phyloP scores from a whole-genome alignment of 2,113 vertebrate genomes.

The Poeciliopsis turrubarensis region DNA sequence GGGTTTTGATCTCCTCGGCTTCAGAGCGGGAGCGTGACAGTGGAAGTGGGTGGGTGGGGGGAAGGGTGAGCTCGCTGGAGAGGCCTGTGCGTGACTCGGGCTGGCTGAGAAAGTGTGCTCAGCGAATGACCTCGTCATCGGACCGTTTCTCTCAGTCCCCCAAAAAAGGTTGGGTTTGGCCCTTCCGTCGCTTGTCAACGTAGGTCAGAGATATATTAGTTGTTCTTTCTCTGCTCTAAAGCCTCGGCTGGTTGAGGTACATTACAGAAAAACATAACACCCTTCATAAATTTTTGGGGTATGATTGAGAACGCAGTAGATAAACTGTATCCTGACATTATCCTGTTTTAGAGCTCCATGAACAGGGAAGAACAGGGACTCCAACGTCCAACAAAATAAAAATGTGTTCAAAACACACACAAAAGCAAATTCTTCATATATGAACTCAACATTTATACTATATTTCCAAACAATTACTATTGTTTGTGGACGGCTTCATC shows the following conservation, averaged over 20 bases:
- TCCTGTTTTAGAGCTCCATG: slow-evolving; percentile 45
- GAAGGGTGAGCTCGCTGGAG: slow-evolving; percentile 41
- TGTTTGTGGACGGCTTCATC: no score
- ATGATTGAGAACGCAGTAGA: slow-evolving; percentile 40
- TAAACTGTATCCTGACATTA: slow-evolving; percentile 51
- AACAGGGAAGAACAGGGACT: slow-evolving; percentile 29
- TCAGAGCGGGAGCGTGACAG: slow-evolving; percentile 55
- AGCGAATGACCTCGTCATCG: slow-evolving; percentile 15
- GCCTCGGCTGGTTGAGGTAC: slow-evolving; percentile 48
- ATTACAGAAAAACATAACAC: slow-evolving; percentile 48
- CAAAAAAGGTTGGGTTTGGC: slow-evolving; percentile 27
- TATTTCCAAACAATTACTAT: neutral
- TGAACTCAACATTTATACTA: neutral
- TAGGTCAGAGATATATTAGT: slow-evolving; percentile 58
- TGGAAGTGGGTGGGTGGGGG: slow-evolving; percentile 41
- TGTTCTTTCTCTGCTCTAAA: slow-evolving; percentile 52
- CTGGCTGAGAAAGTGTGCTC: slow-evolving; percentile 15
- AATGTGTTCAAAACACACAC: neutral
- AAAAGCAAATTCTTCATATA: neutral
- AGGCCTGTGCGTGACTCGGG: slow-evolving; percentile 46
- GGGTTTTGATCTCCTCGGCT: slow-evolving; percentile 70
- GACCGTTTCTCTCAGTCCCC: slow-evolving; percentile 24
- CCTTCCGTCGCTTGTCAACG: slow-evolving; percentile 30
- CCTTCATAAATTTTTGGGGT: slow-evolving; percentile 60
- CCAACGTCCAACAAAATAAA: slow-evolving; percentile 1